Evolutionary conservation across 2,888 invertebrate genomes (phyloP).

Genomic region (Cyclophora punctaria): DNA sequence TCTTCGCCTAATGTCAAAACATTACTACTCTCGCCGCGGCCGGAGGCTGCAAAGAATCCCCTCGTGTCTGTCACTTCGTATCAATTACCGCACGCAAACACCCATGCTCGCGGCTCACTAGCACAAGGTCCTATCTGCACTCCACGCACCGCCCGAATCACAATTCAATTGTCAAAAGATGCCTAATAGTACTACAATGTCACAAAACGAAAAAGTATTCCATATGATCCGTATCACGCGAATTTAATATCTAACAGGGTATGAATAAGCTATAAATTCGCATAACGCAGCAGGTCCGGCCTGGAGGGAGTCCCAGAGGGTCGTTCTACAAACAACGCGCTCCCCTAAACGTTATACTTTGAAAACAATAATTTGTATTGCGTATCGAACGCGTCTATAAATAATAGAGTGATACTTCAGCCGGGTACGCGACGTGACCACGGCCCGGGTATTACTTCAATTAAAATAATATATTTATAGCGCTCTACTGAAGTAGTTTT

Average conservation of each 20-base stretch:
- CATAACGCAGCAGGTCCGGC: constrained; percentile 20
- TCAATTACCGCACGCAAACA: constrained; percentile 75
- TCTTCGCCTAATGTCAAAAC: constrained; percentile 71
- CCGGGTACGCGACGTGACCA: constrained; percentile 37
- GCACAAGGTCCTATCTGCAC: constrained; percentile 60
- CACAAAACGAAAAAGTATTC: constrained; percentile 52
- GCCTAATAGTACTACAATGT: constrained; percentile 59
- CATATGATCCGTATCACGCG: constrained; percentile 23
- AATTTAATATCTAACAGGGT: constrained; percentile 46
- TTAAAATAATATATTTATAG: constrained; percentile 32
- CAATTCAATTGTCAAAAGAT: constrained; percentile 74
- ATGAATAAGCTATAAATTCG: constrained; percentile 47
- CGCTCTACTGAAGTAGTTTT: too few species aligned
- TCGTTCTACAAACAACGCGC: constrained; percentile 68
- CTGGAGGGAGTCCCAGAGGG: constrained; percentile 53
- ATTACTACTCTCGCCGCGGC: constrained; percentile 53
- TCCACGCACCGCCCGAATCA: constrained; percentile 52
- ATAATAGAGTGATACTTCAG: constrained; percentile 73
- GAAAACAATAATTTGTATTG: constrained; percentile 76
- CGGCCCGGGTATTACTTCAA: constrained; percentile 35
- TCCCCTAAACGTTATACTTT: constrained; percentile 76
- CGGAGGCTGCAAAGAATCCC: constrained; percentile 64
- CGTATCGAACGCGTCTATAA: constrained; percentile 74
- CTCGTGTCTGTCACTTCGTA: constrained; percentile 71
- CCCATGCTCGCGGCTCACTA: constrained; percentile 39